These are phyloP conservation scores for Calonectris borealis DNA, from an alignment of 2,113 vertebrate species.

Conservation along the genomic window DNA sequence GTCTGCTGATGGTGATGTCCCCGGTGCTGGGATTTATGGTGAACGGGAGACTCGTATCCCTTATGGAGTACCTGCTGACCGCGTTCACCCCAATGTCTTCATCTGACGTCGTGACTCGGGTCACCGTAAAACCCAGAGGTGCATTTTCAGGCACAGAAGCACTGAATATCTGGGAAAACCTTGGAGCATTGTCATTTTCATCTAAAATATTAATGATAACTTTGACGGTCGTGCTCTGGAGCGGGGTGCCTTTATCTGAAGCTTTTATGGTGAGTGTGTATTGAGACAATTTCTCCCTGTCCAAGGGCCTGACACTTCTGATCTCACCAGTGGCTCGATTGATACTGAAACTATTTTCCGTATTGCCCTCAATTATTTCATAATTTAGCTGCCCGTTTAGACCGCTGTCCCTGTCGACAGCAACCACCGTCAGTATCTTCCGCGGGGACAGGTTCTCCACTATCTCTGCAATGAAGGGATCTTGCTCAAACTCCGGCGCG, in stretches of 20 bases:
- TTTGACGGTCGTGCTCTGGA: constrained; percentile 81
- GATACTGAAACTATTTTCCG: constrained; percentile 88
- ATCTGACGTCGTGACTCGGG: constrained; percentile 92
- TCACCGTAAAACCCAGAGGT: constrained; percentile 88
- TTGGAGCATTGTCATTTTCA: constrained; percentile 94
- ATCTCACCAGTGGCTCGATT: constrained; percentile 89
- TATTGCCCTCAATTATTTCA: constrained; percentile 87
- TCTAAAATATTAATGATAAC: constrained; percentile 88
- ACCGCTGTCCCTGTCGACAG: constrained; percentile 88
- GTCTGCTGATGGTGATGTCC: constrained; percentile 90
- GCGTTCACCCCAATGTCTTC: constrained; percentile 90
- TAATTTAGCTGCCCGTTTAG: constrained; percentile 90
- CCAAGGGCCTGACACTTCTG: constrained; percentile 84
- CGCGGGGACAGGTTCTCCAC: constrained; percentile 89
- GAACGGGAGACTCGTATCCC: constrained; percentile 88
- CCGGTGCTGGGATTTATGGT: constrained; percentile 88
- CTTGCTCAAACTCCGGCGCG: constrained; percentile 83
- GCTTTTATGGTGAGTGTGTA: constrained; percentile 87
- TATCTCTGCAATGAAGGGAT: constrained; percentile 88
- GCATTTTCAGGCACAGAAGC: constrained; percentile 92
- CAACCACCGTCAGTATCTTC: constrained; percentile 83
- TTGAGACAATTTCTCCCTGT: constrained; percentile 85
- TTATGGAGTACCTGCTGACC: constrained; percentile 89
- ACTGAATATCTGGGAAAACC: constrained; percentile 97
- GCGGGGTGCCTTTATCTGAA: constrained; percentile 83